Base-by-base conservation (phyloP, 1,140 invertebrate species). In the Oppia nitens region DNA sequence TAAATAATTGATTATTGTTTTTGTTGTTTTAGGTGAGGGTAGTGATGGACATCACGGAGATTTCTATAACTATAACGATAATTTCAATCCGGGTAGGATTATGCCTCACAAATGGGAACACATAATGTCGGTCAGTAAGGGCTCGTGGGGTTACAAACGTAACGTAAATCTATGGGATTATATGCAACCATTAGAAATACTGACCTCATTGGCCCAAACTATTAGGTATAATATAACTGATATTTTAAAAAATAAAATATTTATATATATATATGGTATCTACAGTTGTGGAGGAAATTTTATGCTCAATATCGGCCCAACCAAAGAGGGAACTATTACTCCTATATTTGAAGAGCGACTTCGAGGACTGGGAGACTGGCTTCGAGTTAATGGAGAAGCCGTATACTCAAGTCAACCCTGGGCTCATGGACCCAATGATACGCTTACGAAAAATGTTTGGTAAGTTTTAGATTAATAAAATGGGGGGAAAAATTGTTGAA, bases 261-360 rank as follows among this genome's bases (percentile, higher is more conserved):
- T n/a, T n/a, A n/a, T n/a, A n/a, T n/a, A n/a, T n/a, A n/a, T n/a
- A n/a, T n/a, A n/a, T n/a, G n/a, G n/a, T n/a, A n/a, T n/a, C n/a
- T n/a, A n/a, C n/a, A n/a, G 63, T 59, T 66, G 72, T 72, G 67
- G 70, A 75, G 83, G 83, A 25, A 95, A 95, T 72, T 73, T 88
- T 11, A 68, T 94, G 9, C 80, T 95, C 64, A 95, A 95, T 69
- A 78, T 95, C 23, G 89, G 91, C 1, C 91, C 92, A 12, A 89
- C 88, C 0, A 83, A 83, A 67, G 85, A 91, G 64, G 92, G 92
- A 2, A 81, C 78, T 2, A 93, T 97, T 57, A 67, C 76, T 11
- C 84, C 88, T 9, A 87, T 97, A 66, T 94, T 86, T 71, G 81
- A 95, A 75, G 88, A 96, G 67, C 75, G 91, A 60, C 73, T 97